Base-by-base conservation (phyloP, 2,113 vertebrate genomes). In the Onychorhynchus coronatus region DNA sequence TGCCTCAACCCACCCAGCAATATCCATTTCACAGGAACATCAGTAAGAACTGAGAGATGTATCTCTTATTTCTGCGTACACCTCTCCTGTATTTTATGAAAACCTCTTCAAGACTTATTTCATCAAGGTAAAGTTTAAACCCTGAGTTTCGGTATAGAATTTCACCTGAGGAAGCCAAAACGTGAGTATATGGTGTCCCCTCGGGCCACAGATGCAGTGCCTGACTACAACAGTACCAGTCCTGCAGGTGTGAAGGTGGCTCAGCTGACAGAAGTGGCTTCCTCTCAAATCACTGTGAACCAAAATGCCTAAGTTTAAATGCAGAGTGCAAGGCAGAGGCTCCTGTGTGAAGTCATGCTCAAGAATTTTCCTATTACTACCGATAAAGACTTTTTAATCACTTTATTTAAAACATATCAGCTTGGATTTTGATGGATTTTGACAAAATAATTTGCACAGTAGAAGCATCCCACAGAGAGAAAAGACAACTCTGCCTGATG, bases 1-100 rank as follows among this genome's bases (percentile, higher is more conserved):
- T 66, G 59, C 65, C 62, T 71, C 44, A 59, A 12, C 13, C 16
- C 44, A 35, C 30, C 16, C 12, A 56, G 18, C 49, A 41, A 17
- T 1, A 23, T 22, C 39, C 13, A 14, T 8, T 11, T 50, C 35
- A 31, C 37, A 53, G 27, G 3, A 30, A 24, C 0, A 0, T 3
- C 23, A 56, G 1, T 6, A 81, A 33, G 33, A 53, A 16, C 17
- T 42, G 35, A 3, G 0, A 20, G 0, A 27, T 6, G 5, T 6
- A 18, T 17, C 53, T 50, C 14, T 33, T n/a, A 6, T 7, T 30
- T 47, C 63, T 15, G 19, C 4, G 28, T 7, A 37, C 61, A 77
- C 52, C 30, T 41, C 58, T 27, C 59, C 25, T 33, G 0, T 24
- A 65, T 12, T 68, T 72, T 22, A 72, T 5, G 31, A 37, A 52